Evolutionary conservation across 2,113 vertebrate genomes (phyloP).

Genomic region (Strigops habroptila): DNA sequence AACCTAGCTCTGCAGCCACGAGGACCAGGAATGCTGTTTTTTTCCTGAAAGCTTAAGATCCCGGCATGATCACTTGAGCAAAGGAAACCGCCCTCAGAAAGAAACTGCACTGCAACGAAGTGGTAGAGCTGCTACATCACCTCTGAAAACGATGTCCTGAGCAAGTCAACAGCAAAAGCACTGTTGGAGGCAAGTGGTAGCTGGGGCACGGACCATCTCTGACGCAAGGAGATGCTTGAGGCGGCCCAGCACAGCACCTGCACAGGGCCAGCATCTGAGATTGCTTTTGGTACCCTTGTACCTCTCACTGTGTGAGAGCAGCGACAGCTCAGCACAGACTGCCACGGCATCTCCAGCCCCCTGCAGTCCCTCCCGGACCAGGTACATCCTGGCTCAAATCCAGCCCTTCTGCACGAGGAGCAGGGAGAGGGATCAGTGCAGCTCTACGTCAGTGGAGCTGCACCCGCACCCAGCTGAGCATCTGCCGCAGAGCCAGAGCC

Average conservation of each 20-base stretch:
- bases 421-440: not conserved
- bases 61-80: not conserved
- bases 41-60: not conserved
- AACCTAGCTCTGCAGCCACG: not conserved
- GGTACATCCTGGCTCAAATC: not conserved
- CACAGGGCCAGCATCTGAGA: not conserved
- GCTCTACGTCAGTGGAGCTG: not conserved
- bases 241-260: not conserved
- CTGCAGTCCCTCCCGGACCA: not conserved
- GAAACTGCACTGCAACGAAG: not conserved
- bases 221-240: not conserved
- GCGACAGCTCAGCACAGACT: not conserved
- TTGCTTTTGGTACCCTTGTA: not conserved
- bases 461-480: not conserved
- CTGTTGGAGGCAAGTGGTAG: accelerated
- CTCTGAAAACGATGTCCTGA: not conserved
- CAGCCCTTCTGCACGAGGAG: not conserved
- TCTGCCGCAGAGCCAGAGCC: not conserved
- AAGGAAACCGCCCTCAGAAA: not conserved
- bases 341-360: not conserved
- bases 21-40: not conserved
- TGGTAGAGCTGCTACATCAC: not conserved
- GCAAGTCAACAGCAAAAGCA: not conserved
- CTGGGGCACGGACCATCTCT: not conserved
- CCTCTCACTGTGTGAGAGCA: not conserved